A percentile compares a stretch with the other conserved stretches of the same genome.
These are phyloP conservation scores for Istiophorus platypterus DNA, from an alignment of 2,113 vertebrate species.

Conservation along the genomic window DNA sequence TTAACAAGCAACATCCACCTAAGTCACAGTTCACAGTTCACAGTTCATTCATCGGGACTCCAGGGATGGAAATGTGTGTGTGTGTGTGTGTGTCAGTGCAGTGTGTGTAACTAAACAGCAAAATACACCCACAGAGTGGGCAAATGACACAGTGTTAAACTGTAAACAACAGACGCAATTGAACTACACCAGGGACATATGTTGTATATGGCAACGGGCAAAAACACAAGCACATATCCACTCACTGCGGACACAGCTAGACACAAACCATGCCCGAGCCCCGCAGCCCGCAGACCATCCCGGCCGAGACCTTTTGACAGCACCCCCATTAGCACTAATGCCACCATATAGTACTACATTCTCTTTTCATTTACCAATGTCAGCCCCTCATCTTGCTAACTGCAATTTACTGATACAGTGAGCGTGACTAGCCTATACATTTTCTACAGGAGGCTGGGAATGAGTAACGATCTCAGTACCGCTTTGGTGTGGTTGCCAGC, in stretches of 20 bases:
- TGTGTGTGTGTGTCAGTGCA: neutral
- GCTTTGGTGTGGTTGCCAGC: neutral
- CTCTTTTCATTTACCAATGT: conserved; percentile 16
- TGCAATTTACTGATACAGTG: conserved; percentile 20
- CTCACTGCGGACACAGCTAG: neutral
- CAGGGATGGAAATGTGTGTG: conserved; percentile 28
- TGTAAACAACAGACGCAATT: conserved; percentile 29
- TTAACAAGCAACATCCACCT: conserved; percentile 70
- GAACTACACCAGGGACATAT: neutral
- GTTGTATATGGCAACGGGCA: neutral
- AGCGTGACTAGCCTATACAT: neutral
- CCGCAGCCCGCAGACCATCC: neutral
- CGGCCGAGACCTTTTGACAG: conserved; percentile 44
- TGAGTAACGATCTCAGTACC: conserved; percentile 18
- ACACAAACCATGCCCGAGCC: neutral
- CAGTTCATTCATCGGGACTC: conserved; percentile 63
- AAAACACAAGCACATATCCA: conserved; percentile 12
- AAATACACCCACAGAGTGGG: neutral
- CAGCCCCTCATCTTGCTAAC: conserved; percentile 8
- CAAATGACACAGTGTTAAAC: conserved; percentile 6
- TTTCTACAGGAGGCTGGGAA: neutral
- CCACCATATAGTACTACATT: conserved; percentile 6
- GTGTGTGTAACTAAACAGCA: neutral
- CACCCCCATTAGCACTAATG: conserved; percentile 34
- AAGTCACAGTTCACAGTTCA: conserved; percentile 72